Evolutionary conservation across 2,888 invertebrate species (phyloP).

Genomic region (Cordilura impudica): DNA sequence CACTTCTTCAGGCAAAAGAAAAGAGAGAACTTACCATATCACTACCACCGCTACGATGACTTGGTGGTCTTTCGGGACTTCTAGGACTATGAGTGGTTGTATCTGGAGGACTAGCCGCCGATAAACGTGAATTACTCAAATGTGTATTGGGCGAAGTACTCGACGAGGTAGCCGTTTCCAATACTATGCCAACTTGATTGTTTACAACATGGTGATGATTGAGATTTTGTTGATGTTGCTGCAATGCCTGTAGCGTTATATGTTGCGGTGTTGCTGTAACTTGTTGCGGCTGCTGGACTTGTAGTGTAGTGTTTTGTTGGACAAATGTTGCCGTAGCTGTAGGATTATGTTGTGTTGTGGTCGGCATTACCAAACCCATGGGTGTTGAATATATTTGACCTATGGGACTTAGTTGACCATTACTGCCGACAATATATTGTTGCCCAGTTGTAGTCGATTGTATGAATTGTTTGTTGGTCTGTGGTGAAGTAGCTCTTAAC

Average conservation of each 20-base stretch:
- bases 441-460: conserved; percentile 82
- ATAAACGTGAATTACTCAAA: conserved; percentile 67
- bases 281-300: conserved; percentile 80
- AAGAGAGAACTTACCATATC: conserved; percentile 74
- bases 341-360: conserved; percentile 71
- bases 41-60: conserved; percentile 77
- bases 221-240: conserved; percentile 57
- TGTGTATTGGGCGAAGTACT: conserved; percentile 47
- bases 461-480: conserved; percentile 84
- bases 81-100: conserved; percentile 91
- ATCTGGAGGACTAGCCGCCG: conserved; percentile 86
- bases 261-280: conserved; percentile 66
- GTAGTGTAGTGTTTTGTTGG: conserved; percentile 90
- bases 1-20: neutral
- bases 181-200: conserved; percentile 68
- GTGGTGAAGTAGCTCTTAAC: conserved; percentile 85
- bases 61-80: conserved; percentile 79
- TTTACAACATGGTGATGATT: conserved; percentile 62
- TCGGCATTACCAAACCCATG: conserved; percentile 77
- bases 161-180: conserved; percentile 64
- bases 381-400: conserved; percentile 77
- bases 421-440: conserved; percentile 87
- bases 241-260: conserved; percentile 58
- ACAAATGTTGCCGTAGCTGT: conserved; percentile 85
- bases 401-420: conserved; percentile 88